Conservation (phyloP, 2,888 invertebrate species). For the Sinodicranocentrus sp. region DNA sequence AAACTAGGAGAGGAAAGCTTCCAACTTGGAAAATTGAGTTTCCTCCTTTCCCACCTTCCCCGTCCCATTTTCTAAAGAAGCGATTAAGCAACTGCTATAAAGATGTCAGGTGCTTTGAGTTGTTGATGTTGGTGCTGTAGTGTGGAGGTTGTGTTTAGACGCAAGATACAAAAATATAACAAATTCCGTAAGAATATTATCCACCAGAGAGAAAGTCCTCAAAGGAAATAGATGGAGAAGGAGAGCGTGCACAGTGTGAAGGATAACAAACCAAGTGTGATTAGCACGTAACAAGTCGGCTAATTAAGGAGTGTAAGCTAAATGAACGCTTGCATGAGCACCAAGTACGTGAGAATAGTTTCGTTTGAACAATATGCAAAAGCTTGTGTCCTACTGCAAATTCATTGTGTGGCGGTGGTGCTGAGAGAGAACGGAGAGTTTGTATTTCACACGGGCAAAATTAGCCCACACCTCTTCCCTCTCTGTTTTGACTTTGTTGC, state of each 20-base stretch:
- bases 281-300: conserved; percentile 34
- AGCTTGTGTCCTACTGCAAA: too few relatives aligned
- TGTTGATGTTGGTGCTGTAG: conserved; percentile 53
- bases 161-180: neutral
- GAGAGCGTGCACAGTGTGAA: conserved; percentile 4
- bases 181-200: neutral
- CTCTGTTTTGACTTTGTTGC: too few relatives aligned
- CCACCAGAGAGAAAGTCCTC: too few relatives aligned
- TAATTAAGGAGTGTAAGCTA: conserved; percentile 59
- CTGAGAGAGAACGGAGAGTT: too few relatives aligned
- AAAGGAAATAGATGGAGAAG: neutral
- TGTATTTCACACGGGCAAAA: too few relatives aligned
- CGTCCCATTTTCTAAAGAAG: conserved; percentile 47
- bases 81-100: conserved; percentile 68
- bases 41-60: conserved; percentile 18
- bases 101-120: conserved; percentile 67
- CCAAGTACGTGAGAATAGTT: too few relatives aligned
- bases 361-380: too few relatives aligned
- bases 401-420: too few relatives aligned
- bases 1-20: conserved; percentile 49
- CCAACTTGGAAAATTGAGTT: conserved; percentile 63
- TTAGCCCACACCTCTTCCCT: too few relatives aligned
- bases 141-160: conserved; percentile 2
- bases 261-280: conserved; percentile 47
- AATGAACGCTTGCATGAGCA: conserved; percentile 40